These are phyloP conservation scores for Alitta virens DNA, from an alignment of 2,888 invertebrate genomes.

Conservation along the genomic window DNA sequence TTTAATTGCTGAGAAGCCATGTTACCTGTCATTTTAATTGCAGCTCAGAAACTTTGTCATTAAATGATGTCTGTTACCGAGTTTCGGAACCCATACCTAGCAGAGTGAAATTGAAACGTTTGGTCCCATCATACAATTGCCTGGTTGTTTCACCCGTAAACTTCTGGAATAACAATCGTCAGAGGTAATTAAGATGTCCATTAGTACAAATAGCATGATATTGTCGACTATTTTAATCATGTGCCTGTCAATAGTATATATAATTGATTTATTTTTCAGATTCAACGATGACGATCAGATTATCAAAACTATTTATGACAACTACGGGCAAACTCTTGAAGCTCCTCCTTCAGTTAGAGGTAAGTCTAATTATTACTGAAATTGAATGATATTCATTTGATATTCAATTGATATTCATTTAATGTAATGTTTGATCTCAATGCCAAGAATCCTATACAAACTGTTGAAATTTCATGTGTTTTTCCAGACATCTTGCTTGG, in stretches of 20 bases:
- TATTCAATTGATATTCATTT: too few relatives aligned
- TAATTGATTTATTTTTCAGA: constrained; percentile 16
- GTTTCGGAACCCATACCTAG: constrained; percentile 66
- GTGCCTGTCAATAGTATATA: background rate
- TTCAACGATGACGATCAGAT: constrained; percentile 45
- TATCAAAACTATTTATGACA: constrained; percentile 43
- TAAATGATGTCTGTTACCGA: constrained; percentile 81
- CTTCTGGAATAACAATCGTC: constrained; percentile 68
- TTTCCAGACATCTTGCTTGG: constrained; percentile 82
- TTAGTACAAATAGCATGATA: too few relatives aligned
- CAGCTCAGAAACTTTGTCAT: constrained; percentile 45
- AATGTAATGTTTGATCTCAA: too few relatives aligned
- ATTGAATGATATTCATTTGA: too few relatives aligned
- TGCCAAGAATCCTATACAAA: too few relatives aligned
- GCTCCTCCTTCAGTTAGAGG: constrained; percentile 46
- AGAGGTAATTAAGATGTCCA: background rate
- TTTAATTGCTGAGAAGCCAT: too few relatives aligned
- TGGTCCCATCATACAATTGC: constrained; percentile 87
- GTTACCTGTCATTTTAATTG: background rate
- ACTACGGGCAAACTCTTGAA: constrained; percentile 43
- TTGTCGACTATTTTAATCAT: too few relatives aligned
- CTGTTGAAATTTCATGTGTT: too few relatives aligned
- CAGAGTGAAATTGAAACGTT: constrained; percentile 43
- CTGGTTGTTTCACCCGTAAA: constrained; percentile 88
- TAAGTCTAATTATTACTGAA: too few relatives aligned